phyloP scores from a whole-genome alignment of 35 echinoderm and acorn worm genomes.

The Amphiura filiformis region DNA sequence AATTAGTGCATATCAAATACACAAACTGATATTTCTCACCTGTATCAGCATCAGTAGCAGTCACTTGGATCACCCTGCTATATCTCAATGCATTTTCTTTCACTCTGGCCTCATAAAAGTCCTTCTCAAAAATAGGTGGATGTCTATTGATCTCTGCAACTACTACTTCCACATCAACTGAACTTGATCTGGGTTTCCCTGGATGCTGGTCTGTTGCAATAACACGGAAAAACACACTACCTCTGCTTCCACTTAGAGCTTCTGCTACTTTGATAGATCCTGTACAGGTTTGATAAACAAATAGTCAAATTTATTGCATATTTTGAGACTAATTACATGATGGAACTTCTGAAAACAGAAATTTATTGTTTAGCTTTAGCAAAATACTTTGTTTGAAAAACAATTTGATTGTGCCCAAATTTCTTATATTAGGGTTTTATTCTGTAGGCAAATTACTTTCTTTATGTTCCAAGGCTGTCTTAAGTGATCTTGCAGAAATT shows the following conservation, averaged over 20 bases:
- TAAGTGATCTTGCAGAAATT: too few relatives aligned
- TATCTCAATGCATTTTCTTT: not conserved
- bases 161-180: not conserved
- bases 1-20: too few relatives aligned
- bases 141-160: not conserved
- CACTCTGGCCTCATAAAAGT: not conserved
- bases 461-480: too few relatives aligned
- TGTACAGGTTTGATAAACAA: not conserved
- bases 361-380: too few relatives aligned
- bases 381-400: too few relatives aligned
- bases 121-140: not conserved
- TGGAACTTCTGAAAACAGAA: too few relatives aligned
- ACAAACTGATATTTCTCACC: too few relatives aligned
- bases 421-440: too few relatives aligned
- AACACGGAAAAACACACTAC: not conserved
- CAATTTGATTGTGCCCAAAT: too few relatives aligned
- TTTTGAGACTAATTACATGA: too few relatives aligned
- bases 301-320: too few relatives aligned
- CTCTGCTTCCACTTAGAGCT: not conserved
- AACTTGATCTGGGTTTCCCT: not conserved
- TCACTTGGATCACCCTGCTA: not conserved
- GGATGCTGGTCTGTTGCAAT: not conserved
- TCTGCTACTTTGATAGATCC: not conserved
- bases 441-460: too few relatives aligned
- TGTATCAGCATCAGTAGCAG: not conserved